These are phyloP conservation scores for Chiridota heheva DNA, from an alignment of 35 echinoderm and acorn worm genomes.

Conservation along the genomic window DNA sequence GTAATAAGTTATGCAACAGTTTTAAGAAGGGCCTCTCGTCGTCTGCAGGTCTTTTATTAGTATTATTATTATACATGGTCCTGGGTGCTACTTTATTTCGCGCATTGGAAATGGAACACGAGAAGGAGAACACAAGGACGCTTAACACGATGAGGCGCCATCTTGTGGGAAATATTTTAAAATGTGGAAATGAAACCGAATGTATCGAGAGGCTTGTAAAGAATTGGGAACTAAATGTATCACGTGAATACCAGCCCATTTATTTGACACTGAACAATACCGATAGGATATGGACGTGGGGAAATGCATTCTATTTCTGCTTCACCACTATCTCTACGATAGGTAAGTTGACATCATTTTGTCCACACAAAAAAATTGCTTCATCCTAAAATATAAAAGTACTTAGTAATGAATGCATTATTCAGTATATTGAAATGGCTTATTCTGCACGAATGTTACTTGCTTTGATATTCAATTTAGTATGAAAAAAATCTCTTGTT, in stretches of 20 bases:
- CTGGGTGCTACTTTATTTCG: conserved; percentile 30
- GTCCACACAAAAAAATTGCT: too few relatives aligned
- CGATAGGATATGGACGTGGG: conserved; percentile 20
- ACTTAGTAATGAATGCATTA: too few relatives aligned
- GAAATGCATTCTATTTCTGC: conserved; percentile 41
- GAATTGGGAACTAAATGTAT: conserved; percentile 32
- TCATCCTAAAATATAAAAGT: too few relatives aligned
- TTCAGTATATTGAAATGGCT: too few relatives aligned
- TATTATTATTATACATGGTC: conserved; percentile 26
- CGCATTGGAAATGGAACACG: not conserved
- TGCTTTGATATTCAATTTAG: too few relatives aligned
- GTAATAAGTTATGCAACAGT: conserved; percentile 46
- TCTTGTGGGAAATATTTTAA: conserved; percentile 4
- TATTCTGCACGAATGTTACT: too few relatives aligned
- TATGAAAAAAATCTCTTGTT: too few relatives aligned
- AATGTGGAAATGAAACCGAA: too few relatives aligned
- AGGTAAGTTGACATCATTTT: too few relatives aligned
- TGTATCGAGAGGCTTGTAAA: not conserved
- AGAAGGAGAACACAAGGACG: not conserved
- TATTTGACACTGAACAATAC: too few relatives aligned
- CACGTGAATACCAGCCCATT: too few relatives aligned
- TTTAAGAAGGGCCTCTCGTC: conserved; percentile 47
- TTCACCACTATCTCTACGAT: conserved; percentile 50
- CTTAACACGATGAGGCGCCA: not conserved
- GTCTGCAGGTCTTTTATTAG: conserved; percentile 29